phyloP scores from a whole-genome alignment of 1,140 invertebrate species.

The Oscheius sp. region DNA sequence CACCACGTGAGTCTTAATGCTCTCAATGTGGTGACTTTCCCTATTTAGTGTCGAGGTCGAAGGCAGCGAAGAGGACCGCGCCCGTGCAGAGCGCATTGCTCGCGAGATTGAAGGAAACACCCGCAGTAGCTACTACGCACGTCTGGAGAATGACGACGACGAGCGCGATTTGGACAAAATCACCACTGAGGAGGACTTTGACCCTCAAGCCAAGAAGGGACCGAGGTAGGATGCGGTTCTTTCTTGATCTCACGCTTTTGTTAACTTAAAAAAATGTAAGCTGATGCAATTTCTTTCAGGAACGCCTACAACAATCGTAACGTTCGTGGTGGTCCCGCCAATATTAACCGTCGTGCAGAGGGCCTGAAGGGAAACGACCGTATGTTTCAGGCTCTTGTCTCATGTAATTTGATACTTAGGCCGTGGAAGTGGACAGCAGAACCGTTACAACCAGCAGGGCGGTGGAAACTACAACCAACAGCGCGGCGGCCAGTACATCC shows the following conservation, averaged over 20 bases:
- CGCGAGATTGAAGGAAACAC: constrained; percentile 14
- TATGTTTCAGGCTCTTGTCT: not conserved
- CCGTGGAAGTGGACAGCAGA: not conserved
- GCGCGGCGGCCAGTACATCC: not conserved
- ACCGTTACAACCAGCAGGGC: not conserved
- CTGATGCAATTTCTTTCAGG: no score
- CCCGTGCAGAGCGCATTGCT: constrained; percentile 20
- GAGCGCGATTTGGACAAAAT: constrained; percentile 30
- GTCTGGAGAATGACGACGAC: constrained; percentile 30
- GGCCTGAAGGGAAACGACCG: constrained; percentile 11
- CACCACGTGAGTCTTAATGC: constrained; percentile 6
- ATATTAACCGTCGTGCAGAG: constrained; percentile 23
- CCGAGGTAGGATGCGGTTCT: not conserved
- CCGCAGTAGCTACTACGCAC: not conserved
- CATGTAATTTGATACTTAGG: not conserved
- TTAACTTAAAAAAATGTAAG: not conserved
- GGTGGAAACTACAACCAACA: not conserved
- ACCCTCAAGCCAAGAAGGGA: not conserved
- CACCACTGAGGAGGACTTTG: constrained; percentile 8
- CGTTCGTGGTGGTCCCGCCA: not conserved
- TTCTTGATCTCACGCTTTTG: not conserved
- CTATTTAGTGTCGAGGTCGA: constrained; percentile 21
- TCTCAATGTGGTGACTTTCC: not conserved
- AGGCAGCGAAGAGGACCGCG: constrained; percentile 22
- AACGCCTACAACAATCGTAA: constrained; percentile 7